These are phyloP conservation scores for Selene dorsalis DNA, from an alignment of 2,797 vertebrate species.

Conservation along the genomic window DNA sequence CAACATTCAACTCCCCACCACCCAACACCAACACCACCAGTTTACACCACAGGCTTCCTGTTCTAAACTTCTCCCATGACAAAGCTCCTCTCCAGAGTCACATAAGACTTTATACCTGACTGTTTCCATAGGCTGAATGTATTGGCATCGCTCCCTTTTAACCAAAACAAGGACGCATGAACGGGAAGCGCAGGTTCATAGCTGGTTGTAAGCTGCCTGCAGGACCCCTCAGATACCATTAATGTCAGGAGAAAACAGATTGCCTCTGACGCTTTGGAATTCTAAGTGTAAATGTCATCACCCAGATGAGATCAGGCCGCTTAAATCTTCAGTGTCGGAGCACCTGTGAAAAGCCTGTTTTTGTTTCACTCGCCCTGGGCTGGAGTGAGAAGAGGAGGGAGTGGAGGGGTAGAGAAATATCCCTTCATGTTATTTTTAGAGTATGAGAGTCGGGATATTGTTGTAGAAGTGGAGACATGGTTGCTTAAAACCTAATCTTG, in stretches of 20 bases:
- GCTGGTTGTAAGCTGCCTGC: background rate
- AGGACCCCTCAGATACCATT: background rate
- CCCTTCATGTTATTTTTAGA: conserved; percentile 24
- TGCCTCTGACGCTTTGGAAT: conserved; percentile 13
- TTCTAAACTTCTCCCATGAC: no score
- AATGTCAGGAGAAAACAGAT: background rate
- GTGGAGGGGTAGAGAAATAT: background rate
- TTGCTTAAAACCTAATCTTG: conserved; percentile 29
- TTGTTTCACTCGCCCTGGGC: conserved; percentile 23
- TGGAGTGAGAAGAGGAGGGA: background rate
- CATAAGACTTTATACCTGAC: background rate
- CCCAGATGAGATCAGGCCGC: conserved; percentile 38
- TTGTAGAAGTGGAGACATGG: conserved; percentile 3
- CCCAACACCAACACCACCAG: no score
- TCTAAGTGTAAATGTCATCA: conserved; percentile 37
- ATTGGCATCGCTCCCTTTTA: background rate
- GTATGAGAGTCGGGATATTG: background rate
- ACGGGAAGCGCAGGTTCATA: background rate
- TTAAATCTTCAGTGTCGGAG: conserved; percentile 23
- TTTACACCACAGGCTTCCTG: no score
- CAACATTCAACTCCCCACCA: no score
- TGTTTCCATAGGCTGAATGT: background rate
- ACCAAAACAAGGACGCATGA: background rate
- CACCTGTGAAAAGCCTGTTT: conserved; percentile 23
- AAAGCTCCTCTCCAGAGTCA: no score